phyloP scores from a whole-genome alignment of 2,113 vertebrate genomes.

The Psephotus haematonotus region DNA sequence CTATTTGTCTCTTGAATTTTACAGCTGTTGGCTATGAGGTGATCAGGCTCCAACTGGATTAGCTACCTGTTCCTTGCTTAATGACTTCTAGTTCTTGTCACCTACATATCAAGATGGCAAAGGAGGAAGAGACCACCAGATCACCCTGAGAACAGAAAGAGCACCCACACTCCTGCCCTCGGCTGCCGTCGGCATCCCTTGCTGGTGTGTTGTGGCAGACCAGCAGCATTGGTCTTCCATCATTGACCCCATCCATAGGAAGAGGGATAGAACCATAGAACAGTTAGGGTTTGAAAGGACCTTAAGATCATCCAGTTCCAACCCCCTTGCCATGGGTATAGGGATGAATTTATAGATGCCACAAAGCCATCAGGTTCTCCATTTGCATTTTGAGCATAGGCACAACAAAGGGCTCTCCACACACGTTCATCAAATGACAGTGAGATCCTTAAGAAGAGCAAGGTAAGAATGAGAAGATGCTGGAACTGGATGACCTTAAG shows the following conservation, averaged over 20 bases:
- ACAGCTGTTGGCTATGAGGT: background rate
- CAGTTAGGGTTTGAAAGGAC: no score
- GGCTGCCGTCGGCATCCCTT: background rate
- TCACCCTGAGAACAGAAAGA: background rate
- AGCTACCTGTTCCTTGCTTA: background rate
- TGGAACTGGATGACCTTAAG: background rate
- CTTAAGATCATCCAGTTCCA: no score
- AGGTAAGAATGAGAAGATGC: background rate
- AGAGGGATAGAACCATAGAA: background rate
- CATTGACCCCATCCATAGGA: background rate
- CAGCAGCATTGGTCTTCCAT: background rate
- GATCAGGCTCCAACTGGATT: background rate
- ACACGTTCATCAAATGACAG: background rate
- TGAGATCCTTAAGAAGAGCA: background rate
- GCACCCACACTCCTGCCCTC: background rate
- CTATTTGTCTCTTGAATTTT: background rate
- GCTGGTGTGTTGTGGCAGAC: background rate
- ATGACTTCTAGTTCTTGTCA: background rate
- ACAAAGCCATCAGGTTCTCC: background rate
- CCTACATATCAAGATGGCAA: background rate
- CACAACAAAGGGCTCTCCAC: background rate
- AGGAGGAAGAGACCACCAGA: background rate
- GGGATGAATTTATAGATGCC: background rate
- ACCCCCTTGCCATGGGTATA: no score
- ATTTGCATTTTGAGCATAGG: background rate